Evolutionary conservation across 1,140 invertebrate species (phyloP).

Genomic region (Eupristina koningsbergeri): DNA sequence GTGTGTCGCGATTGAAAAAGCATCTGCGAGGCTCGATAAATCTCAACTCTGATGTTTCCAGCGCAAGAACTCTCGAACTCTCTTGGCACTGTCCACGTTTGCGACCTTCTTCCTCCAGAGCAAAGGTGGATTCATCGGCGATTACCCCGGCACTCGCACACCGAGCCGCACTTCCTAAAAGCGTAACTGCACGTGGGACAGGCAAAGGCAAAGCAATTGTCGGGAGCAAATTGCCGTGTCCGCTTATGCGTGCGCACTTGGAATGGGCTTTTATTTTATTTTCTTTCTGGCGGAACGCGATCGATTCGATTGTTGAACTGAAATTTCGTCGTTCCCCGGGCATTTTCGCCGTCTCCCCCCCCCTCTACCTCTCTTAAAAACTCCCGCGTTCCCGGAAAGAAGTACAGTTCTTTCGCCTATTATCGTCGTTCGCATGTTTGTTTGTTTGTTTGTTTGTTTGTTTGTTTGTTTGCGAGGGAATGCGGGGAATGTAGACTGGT

Average conservation of each 20-base stretch:
- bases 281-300: too few species aligned
- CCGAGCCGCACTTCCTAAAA: too few species aligned
- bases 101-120: too few species aligned
- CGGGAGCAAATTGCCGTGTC: neutral
- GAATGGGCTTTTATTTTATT: neutral
- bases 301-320: neutral
- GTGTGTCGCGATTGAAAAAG: conserved; percentile 61
- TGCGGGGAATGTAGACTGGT: neutral
- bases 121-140: too few species aligned
- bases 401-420: neutral
- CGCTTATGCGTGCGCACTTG: too few species aligned
- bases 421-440: neutral
- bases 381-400: neutral
- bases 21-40: conserved; percentile 53
- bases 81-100: neutral
- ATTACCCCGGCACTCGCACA: too few species aligned
- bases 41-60: neutral
- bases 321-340: neutral
- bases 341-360: too few species aligned
- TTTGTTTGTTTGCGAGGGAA: neutral
- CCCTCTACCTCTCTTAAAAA: too few species aligned
- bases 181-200: neutral
- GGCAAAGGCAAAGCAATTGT: too few species aligned
- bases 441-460: too few species aligned
- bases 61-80: neutral